These are phyloP conservation scores for Oceanodroma tethys DNA, from an alignment of 2,113 vertebrate species.

Conservation along the genomic window DNA sequence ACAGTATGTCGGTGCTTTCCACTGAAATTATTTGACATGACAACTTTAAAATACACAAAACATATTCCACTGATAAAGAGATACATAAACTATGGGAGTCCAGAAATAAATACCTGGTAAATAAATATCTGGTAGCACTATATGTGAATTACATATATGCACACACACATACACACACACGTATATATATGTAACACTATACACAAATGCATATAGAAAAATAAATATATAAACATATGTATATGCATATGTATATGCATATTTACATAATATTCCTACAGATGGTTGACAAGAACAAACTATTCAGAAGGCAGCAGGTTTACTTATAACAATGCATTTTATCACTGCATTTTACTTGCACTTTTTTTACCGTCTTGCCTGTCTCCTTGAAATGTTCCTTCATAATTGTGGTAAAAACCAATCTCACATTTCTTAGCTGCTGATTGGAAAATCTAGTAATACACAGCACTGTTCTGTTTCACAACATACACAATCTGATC, in stretches of 20 bases:
- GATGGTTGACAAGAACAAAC: not conserved
- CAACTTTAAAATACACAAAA: not conserved
- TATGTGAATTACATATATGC: not conserved
- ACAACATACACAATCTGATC: not conserved
- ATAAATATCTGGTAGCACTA: not conserved
- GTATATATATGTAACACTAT: not conserved
- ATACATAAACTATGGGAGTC: not conserved
- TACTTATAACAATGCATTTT: not conserved
- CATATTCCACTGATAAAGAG: not conserved
- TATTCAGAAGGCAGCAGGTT: not conserved
- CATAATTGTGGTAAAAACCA: not conserved
- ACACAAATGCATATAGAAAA: not conserved
- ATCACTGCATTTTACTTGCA: not conserved
- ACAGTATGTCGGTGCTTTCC: not conserved
- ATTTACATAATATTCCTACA: not conserved
- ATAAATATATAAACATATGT: not conserved
- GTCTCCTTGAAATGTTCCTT: not conserved
- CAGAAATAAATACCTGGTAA: not conserved
- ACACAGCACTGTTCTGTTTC: not conserved
- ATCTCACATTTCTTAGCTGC: not conserved
- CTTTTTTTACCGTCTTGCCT: not conserved
- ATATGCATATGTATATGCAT: not conserved
- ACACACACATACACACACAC: not conserved
- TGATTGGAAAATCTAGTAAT: not conserved
- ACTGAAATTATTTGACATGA: not conserved